Evolutionary conservation across 1,140 invertebrate species (phyloP), one percentile per base, ranked within the genome.

Genomic region (Ctenoplectra terminalis): DNA sequence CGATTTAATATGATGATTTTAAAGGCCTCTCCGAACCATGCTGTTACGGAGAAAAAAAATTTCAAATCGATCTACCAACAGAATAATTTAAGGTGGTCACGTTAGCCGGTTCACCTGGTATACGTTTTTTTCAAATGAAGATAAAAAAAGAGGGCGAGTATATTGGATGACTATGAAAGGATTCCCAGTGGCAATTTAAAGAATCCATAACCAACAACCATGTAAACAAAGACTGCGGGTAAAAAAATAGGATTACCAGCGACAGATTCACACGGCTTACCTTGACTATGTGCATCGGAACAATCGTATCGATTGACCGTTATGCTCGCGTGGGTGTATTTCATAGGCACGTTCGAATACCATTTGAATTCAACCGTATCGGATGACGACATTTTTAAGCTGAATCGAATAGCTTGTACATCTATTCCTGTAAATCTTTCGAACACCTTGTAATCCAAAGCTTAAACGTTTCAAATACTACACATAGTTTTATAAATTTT

Each of bases 221-320:
- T 11, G 23, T 37, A n/a, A 50, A 50, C 31, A 64, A 46, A 46
- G 23, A 17, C 3, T 9, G 11, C 0, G 15, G 17, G 13, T 3
- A 56, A 37, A 67, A 26, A 77, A 77, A 58, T 46, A 46, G 13
- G 26, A 50, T 43, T 34, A 34, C 34, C 26, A 17, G 13, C 34
- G 17, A 71, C 23, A 64, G 20, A 52, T 52, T 43, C 46, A 17
- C 48, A 80, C 31, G 43, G 43, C 71, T 78, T 71, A 60, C 66
- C 66, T 78, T 60, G 75, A 26, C 66, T 63, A 40, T 54, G 46
- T 54, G 70, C 56, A 73, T 60, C 13, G 67, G 31, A 64, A 81
- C 60, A 67, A 54, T 82, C 50, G 40, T 81, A 67, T 66, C 70
- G 82, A 84, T 84, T 84, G 52, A 60, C 61, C 52, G 79, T 81